Percentiles rank a stretch among this genome's conserved stretches.
Evolutionary conservation across 2,797 vertebrate genomes (phyloP).

Genomic region (Labeo calbasu): DNA sequence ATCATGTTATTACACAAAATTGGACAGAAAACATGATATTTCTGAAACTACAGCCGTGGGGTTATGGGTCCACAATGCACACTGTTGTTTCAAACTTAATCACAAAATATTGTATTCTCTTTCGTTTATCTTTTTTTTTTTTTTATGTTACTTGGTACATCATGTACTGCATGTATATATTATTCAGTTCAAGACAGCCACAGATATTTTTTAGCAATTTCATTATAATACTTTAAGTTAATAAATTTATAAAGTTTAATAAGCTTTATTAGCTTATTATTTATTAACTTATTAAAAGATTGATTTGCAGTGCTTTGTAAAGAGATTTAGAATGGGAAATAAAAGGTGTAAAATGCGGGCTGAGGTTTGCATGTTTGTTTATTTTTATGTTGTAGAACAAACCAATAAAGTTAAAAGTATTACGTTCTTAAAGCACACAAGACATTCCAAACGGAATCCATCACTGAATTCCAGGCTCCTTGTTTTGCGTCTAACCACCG

Average conservation of each 20-base stretch:
- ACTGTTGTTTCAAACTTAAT: slow-evolving; percentile 1
- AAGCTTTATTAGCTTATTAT: too few relatives aligned
- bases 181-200: neutral
- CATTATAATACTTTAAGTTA: too few relatives aligned
- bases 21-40: neutral
- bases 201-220: neutral
- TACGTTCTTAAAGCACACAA: neutral
- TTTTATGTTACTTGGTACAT: neutral
- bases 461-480: slow-evolving; percentile 17
- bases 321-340: neutral
- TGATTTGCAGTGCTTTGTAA: neutral
- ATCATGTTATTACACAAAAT: neutral
- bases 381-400: neutral
- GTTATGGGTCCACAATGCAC: neutral
- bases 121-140: neutral
- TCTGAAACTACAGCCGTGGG: neutral
- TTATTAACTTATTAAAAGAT: too few relatives aligned
- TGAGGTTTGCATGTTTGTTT: neutral
- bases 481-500: neutral
- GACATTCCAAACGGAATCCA: neutral
- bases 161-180: neutral
- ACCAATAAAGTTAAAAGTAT: too few relatives aligned
- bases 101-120: neutral
- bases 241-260: too few relatives aligned
- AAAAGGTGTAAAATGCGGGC: neutral